Base-by-base conservation (phyloP, 2,797 vertebrate species). In the Poecilia picta region DNA sequence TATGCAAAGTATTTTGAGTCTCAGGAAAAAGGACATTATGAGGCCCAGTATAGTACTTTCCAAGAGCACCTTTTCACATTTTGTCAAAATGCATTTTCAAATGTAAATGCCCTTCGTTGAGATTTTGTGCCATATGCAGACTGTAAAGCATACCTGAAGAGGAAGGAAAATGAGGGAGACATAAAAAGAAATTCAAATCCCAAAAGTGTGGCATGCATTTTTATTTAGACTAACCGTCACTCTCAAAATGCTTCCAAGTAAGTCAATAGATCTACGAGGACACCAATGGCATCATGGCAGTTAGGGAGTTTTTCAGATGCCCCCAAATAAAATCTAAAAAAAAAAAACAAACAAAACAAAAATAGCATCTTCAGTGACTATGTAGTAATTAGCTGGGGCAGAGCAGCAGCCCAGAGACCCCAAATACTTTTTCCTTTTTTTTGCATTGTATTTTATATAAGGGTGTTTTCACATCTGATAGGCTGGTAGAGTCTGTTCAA, bases 1-100 rank as follows among this genome's bases (percentile, higher is more conserved):
- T 77, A 88, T 82, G 82, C 78, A 45, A 36, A 59, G 78, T 72
- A 55, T 47, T 76, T 36, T 79, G 2, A 81, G 36, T 43, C 39
- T 81, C 8, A 66, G 64, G 51, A 80, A 70, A 80, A 77, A 74
- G 74, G 79, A 77, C 77, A 59, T 55, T 62, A 62, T 16, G n/a
- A 78, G 72, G 70, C 77, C 75, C 18, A 62, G 31, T 33, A 36
- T 7, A 62, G 59, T 18, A n/a, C n/a, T n/a, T 59, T 57, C 5
- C 12, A 28, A 28, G 12, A 31, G 12, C 5, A 62, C 28, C 28
- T 59, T 31, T 68, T 23, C 36, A 68, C 20, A 68, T 68, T 68
- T 68, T 12, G 36, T 68, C 36, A 68, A 20, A 8, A 39, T 68
- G 4, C 20, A 41, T 39, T 68, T 5, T 25, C 64, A 23, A 68